These are phyloP conservation scores for Tiliqua scincoides DNA, from an alignment of 2,113 vertebrate species.

Conservation along the genomic window DNA sequence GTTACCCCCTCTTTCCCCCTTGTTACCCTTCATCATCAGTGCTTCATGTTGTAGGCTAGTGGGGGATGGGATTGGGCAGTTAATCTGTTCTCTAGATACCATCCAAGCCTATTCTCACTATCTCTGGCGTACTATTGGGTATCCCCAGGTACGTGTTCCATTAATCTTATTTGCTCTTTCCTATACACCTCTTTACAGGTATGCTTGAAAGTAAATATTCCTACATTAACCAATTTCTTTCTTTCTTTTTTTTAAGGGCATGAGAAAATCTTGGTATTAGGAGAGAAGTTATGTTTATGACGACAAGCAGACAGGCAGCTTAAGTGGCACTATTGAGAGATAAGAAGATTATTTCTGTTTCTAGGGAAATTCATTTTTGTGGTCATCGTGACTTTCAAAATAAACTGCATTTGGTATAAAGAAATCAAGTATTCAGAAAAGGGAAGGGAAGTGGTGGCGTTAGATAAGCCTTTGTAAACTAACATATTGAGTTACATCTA, in stretches of 20 bases:
- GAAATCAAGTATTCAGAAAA: neutral
- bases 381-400: constrained; percentile 18
- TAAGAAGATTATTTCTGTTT: constrained; percentile 34
- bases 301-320: constrained; percentile 7
- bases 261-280: neutral
- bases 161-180: neutral
- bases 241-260: neutral
- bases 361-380: constrained; percentile 18
- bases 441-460: neutral
- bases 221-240: neutral
- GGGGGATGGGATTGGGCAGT: neutral
- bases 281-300: constrained; percentile 12
- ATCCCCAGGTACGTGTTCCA: neutral
- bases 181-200: neutral
- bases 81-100: neutral
- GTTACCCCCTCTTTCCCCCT: too few relatives aligned
- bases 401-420: constrained; percentile 15
- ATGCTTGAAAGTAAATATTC: neutral
- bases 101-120: neutral
- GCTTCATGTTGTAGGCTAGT: neutral
- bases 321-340: constrained; percentile 8
- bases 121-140: neutral
- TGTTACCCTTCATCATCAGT: too few relatives aligned
- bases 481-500: neutral
- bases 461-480: neutral